Conservation (phyloP, 2,797 vertebrate genomes). For the Trachops cirrhosus region DNA sequence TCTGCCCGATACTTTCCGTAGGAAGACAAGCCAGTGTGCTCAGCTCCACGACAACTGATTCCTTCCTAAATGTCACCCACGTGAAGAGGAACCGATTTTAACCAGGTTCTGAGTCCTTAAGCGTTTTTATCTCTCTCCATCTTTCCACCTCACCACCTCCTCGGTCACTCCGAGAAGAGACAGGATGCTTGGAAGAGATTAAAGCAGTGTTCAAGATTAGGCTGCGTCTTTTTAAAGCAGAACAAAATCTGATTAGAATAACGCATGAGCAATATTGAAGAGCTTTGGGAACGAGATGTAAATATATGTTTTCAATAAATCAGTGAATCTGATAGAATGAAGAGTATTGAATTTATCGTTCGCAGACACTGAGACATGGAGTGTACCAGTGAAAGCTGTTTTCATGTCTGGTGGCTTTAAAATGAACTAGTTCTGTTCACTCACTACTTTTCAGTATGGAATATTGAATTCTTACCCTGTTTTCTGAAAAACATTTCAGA, state of each 20-base stretch:
- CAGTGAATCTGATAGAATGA: background rate
- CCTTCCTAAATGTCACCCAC: background rate
- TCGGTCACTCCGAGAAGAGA: background rate
- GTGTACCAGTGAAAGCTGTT: constrained; percentile 52
- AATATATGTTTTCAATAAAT: background rate
- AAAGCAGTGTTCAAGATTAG: background rate
- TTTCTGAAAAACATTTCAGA: background rate
- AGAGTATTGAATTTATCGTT: constrained; percentile 52
- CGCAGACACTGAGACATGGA: constrained; percentile 30
- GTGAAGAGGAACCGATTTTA: background rate
- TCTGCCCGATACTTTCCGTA: background rate
- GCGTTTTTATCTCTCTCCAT: background rate
- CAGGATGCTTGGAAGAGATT: background rate
- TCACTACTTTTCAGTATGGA: constrained; percentile 42
- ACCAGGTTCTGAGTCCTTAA: background rate
- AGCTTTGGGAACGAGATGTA: background rate
- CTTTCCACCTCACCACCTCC: background rate
- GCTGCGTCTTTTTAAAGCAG: background rate
- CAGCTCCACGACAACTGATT: background rate
- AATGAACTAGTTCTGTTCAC: constrained; percentile 58
- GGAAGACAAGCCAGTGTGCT: background rate
- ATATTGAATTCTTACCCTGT: background rate
- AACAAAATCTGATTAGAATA: background rate
- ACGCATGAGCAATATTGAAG: background rate
- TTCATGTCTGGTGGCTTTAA: constrained; percentile 57